Percentiles rank a stretch among this genome's conserved stretches.
phyloP scores from a whole-genome alignment of 92 coral and sea anemone species.

The Epizoanthus rinbou region DNA sequence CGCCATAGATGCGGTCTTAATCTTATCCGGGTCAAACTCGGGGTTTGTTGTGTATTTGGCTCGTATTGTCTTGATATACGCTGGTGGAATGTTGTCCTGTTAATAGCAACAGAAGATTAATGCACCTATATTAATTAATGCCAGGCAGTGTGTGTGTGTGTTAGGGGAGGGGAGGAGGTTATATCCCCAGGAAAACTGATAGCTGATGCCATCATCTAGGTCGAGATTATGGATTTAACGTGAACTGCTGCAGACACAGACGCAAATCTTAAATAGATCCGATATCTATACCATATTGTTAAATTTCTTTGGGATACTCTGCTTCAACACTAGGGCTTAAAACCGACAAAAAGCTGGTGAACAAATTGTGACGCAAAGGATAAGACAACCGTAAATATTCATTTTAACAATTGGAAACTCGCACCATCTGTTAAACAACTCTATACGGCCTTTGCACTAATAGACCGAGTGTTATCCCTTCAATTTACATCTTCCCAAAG shows the following conservation, averaged over 20 bases:
- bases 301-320: too few relatives aligned
- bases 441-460: too few relatives aligned
- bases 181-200: background rate
- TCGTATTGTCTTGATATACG: conserved; percentile 86
- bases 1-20: conserved; percentile 94
- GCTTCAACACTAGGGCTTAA: too few relatives aligned
- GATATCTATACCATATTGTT: too few relatives aligned
- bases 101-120: background rate
- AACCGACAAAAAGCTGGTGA: too few relatives aligned
- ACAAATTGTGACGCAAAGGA: too few relatives aligned
- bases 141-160: too few relatives aligned
- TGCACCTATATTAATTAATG: background rate
- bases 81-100: conserved; percentile 89
- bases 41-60: conserved; percentile 92
- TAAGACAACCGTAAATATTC: too few relatives aligned
- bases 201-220: background rate
- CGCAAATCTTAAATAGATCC: background rate
- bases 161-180: background rate
- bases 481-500: background rate
- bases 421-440: too few relatives aligned
- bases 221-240: too few relatives aligned
- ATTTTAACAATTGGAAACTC: too few relatives aligned
- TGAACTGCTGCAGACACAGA: background rate
- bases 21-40: conserved; percentile 98
- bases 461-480: too few relatives aligned